Evolutionary conservation across 2,888 invertebrate species (phyloP), one percentile per base, ranked within the genome.

Genomic region (Patella pellucida): DNA sequence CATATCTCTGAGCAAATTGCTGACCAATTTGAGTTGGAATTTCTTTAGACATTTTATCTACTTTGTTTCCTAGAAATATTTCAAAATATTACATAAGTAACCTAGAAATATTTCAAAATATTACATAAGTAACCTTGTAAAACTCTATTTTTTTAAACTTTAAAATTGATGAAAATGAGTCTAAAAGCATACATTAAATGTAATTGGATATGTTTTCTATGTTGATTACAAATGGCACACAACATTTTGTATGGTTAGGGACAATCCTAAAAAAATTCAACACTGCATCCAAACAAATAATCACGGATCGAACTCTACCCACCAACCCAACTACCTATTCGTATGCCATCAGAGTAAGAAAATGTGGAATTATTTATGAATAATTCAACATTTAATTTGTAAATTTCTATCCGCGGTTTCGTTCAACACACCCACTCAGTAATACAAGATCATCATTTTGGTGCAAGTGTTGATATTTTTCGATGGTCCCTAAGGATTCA

Each of bases 1-100:
- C 96, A 89, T 98, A 96, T 84, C 96, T 94, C 88, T 96, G 96
- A 27, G 98, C 96, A 92, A 99, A 99, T 90, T 97, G 96, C 91
- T 90, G 96, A 1, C 98, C 99, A 70, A 98, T 96, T 89, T 96
- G 95, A 51, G 95, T 94, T 1, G 98, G 98, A 87, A 98, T 96
- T 93, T 99, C 98, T 68, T 90, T 90, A 90, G 97, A 97, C 89
- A 97, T 97, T 85, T 97, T 94, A 91, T 99, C 99, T 87, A 97
- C 97, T 94, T 99, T 99, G 92, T 99, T 99, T 85, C 97, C 96
- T 96, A 86, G 27, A 74, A 78, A 71, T 56, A 23, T 31, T 68
- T 73, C 2, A 69, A 69, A 69, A 41, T 62, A n/a, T 62, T 41
- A 41, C 41, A 41, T 41, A 62, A 62, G 19, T n/a, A 62, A 62